These are phyloP conservation scores for Haplochromis burtoni DNA, from an alignment of 2,113 vertebrate species.

Conservation along the genomic window DNA sequence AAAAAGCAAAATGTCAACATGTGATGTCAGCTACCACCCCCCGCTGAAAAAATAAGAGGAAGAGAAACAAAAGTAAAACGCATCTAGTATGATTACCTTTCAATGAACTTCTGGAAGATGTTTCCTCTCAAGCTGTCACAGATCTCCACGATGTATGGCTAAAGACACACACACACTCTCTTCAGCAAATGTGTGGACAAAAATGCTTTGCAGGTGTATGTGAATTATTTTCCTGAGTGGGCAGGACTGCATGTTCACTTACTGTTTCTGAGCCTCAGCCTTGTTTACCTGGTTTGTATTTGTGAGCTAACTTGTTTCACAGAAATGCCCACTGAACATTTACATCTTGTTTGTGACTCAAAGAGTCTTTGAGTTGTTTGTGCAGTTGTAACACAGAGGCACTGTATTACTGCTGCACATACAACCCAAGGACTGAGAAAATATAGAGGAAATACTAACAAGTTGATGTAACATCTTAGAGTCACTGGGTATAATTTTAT, in stretches of 20 bases:
- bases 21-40: not conserved
- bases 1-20: not conserved
- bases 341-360: not conserved
- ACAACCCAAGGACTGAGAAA: not conserved
- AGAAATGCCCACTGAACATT: not conserved
- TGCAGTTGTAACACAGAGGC: not conserved
- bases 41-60: not conserved
- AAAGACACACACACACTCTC: not conserved
- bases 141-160: slow-evolving; percentile 95
- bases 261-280: not conserved
- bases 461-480: not conserved
- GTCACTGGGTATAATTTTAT: not conserved
- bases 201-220: not conserved
- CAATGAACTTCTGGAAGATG: slow-evolving; percentile 94
- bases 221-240: not conserved
- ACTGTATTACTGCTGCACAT: not conserved
- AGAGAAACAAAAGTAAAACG: not conserved
- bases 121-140: slow-evolving; percentile 92
- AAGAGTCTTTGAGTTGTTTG: not conserved
- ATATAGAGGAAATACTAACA: not conserved
- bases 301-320: not conserved
- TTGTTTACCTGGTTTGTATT: not conserved
- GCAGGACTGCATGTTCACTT: not conserved
- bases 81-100: slow-evolving; percentile 76
- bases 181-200: not conserved